These are phyloP conservation scores for Gallinago media DNA, from an alignment of 2,113 vertebrate genomes.

Conservation along the genomic window DNA sequence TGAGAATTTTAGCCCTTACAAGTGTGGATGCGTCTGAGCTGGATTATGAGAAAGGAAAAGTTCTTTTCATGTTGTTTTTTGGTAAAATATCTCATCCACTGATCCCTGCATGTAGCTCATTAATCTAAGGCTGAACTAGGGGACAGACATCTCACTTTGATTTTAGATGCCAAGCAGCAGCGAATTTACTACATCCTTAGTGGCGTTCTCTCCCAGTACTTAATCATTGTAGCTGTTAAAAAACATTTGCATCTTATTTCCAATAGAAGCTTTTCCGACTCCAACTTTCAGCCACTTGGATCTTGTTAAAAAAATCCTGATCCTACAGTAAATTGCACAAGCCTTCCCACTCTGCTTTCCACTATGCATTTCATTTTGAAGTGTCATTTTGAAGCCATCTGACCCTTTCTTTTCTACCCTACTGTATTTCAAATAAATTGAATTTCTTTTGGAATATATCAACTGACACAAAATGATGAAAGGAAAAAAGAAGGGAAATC, in stretches of 20 bases:
- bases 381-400: neutral
- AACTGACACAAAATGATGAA: neutral
- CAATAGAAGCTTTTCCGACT: neutral
- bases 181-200: neutral
- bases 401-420: neutral
- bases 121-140: neutral
- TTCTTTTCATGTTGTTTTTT: neutral
- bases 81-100: neutral
- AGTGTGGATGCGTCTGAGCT: accelerated
- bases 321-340: neutral
- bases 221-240: neutral
- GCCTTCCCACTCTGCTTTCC: neutral
- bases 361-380: neutral
- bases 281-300: constrained; percentile 13
- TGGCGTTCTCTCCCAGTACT: neutral
- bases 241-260: neutral
- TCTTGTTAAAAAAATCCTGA: neutral
- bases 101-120: neutral
- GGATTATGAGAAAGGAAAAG: neutral
- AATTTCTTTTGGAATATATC: neutral
- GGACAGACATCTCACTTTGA: neutral
- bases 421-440: constrained; percentile 54
- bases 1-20: accelerated
- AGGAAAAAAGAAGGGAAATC: neutral
- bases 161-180: neutral